phyloP scores from a whole-genome alignment of 2,797 vertebrate species.

The Eupleurogrammus muticus region DNA sequence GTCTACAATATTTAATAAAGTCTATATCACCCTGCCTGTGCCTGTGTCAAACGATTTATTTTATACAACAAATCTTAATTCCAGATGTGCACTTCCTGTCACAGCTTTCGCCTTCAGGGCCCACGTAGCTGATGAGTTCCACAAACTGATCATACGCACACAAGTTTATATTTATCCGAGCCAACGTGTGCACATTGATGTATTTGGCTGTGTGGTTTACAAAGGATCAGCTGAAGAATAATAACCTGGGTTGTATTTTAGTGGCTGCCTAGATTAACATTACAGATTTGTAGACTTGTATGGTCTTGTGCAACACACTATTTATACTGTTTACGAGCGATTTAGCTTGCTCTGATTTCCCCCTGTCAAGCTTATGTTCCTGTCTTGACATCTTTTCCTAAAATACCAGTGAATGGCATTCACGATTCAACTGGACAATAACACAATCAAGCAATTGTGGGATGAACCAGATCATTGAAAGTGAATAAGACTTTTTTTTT shows the following conservation, averaged over 20 bases:
- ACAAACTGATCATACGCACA: too few species aligned
- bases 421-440: conserved; percentile 61
- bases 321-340: conserved; percentile 55
- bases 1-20: too few species aligned
- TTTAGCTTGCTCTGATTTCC: conserved; percentile 54
- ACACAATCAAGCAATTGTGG: conserved; percentile 70
- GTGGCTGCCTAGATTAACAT: conserved; percentile 36
- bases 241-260: conserved; percentile 14
- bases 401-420: conserved; percentile 75
- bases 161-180: not conserved
- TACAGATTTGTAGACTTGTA: conserved; percentile 29
- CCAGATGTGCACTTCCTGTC: too few species aligned
- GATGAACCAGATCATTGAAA: conserved; percentile 67
- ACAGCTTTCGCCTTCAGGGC: too few species aligned
- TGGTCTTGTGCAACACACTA: conserved; percentile 14
- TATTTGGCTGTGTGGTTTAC: not conserved
- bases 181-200: too few species aligned
- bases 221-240: conserved; percentile 11
- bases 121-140: too few species aligned
- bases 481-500: conserved; percentile 57
- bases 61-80: too few species aligned
- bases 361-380: conserved; percentile 52
- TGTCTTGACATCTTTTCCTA: conserved; percentile 69
- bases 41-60: too few species aligned
- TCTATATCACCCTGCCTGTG: too few species aligned